Conservation (phyloP, 1,140 invertebrate species). For the Ptiloglossa arizonensis region DNA sequence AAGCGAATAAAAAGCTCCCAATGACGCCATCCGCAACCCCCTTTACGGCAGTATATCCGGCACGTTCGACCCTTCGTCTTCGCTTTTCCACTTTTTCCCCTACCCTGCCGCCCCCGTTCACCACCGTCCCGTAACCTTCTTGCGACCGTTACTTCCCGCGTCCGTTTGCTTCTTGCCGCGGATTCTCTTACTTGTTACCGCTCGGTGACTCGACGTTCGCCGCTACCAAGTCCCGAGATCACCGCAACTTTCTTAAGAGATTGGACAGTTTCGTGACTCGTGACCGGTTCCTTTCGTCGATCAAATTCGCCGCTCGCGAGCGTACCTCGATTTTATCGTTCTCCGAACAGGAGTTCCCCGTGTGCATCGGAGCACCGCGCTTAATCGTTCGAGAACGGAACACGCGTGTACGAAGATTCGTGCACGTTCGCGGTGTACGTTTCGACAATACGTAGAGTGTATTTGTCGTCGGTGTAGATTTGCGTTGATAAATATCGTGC, state of each 20-base stretch:
- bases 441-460: too few species aligned
- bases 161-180: constrained; percentile 4
- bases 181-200: background rate
- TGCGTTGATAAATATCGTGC: too few species aligned
- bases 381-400: too few species aligned
- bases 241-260: constrained; percentile 9
- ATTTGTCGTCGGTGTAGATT: too few species aligned
- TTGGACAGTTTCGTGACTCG: background rate
- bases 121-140: background rate
- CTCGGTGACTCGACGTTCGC: background rate
- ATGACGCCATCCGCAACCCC: constrained; percentile 65
- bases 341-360: too few species aligned
- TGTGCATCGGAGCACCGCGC: too few species aligned
- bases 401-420: too few species aligned
- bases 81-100: constrained; percentile 29
- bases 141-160: background rate
- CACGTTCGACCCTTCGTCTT: constrained; percentile 21
- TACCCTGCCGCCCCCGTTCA: too few species aligned
- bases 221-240: constrained; percentile 13
- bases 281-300: background rate
- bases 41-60: constrained; percentile 63
- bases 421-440: too few species aligned
- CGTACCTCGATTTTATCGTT: too few species aligned
- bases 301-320: background rate
- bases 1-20: constrained; percentile 65